phyloP scores from a whole-genome alignment of 2,797 vertebrate genomes.

The Morus bassanus region DNA sequence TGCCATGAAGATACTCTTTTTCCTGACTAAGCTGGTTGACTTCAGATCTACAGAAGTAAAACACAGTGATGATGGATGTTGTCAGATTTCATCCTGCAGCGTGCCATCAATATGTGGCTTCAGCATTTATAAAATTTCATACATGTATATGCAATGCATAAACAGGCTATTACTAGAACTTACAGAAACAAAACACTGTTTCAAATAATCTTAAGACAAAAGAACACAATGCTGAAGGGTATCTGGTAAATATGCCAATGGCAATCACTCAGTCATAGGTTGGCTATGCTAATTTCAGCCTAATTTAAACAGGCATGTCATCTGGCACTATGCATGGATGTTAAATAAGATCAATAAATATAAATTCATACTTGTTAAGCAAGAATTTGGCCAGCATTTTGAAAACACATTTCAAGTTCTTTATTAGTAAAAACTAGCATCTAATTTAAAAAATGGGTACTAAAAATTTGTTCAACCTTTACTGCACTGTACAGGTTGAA shows the following conservation, averaged over 20 bases:
- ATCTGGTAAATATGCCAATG: neutral
- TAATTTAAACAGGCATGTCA: neutral
- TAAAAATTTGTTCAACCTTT: neutral
- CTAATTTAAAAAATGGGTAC: neutral
- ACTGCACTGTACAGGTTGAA: neutral
- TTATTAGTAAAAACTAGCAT: neutral
- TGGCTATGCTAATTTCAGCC: slow-evolving; percentile 3
- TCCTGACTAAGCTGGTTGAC: slow-evolving; percentile 85
- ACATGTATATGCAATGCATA: slow-evolving; percentile 30
- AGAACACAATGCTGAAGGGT: neutral
- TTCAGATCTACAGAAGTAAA: slow-evolving; percentile 77
- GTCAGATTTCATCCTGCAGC: slow-evolving; percentile 50
- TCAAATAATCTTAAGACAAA: slow-evolving; percentile 8
- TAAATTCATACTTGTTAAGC: slow-evolving; percentile 5
- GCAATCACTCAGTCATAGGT: slow-evolving; percentile 1
- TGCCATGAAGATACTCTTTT: slow-evolving; percentile 82
- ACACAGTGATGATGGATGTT: slow-evolving; percentile 58
- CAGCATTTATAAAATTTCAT: slow-evolving; percentile 41
- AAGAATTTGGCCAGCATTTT: slow-evolving; percentile 1
- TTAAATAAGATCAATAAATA: slow-evolving; percentile 21
- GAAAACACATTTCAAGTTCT: neutral
- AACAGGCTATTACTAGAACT: slow-evolving; percentile 38
- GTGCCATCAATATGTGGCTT: slow-evolving; percentile 47
- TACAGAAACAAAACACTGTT: neutral
- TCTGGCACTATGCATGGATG: neutral